Percentiles rank a stretch among this genome's conserved stretches.
Evolutionary conservation across 2,113 vertebrate genomes (phyloP).

Genomic region (Pelecanus crispus): DNA sequence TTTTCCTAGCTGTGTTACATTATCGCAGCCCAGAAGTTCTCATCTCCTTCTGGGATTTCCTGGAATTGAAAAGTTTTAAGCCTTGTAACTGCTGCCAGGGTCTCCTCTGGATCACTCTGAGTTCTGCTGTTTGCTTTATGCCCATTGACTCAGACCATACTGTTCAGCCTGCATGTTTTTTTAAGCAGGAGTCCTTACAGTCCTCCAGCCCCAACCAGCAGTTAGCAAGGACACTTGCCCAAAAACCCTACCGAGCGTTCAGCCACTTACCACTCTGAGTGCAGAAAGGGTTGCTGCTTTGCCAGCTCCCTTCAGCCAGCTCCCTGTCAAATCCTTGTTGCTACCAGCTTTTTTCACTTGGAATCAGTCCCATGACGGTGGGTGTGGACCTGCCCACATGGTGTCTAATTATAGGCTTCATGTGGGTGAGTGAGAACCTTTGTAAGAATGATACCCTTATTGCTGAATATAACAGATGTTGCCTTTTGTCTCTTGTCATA

Average conservation of each 20-base stretch:
- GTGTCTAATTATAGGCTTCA: constrained; percentile 28
- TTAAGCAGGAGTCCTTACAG: neutral
- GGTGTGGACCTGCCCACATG: constrained; percentile 30
- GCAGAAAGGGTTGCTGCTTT: neutral
- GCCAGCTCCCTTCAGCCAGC: neutral
- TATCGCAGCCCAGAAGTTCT: neutral
- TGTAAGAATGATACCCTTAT: neutral
- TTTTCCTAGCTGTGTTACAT: neutral
- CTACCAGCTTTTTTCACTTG: constrained; percentile 15
- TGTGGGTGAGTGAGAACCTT: constrained; percentile 34
- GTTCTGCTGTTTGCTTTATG: neutral
- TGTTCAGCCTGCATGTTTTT: neutral
- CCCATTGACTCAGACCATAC: neutral
- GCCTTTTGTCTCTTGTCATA: neutral
- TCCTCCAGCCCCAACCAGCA: neutral
- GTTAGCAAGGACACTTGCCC: neutral
- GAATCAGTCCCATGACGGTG: neutral
- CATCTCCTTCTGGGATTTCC: neutral
- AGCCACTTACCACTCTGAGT: constrained; percentile 27
- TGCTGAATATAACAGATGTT: neutral
- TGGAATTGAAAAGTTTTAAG: neutral
- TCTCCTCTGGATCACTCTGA: neutral
- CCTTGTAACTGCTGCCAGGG: neutral
- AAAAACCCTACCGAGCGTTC: neutral
- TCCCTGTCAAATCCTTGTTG: neutral